phyloP scores from a whole-genome alignment of 92 coral and sea anemone genomes.

The Zoanthus gigantus region DNA sequence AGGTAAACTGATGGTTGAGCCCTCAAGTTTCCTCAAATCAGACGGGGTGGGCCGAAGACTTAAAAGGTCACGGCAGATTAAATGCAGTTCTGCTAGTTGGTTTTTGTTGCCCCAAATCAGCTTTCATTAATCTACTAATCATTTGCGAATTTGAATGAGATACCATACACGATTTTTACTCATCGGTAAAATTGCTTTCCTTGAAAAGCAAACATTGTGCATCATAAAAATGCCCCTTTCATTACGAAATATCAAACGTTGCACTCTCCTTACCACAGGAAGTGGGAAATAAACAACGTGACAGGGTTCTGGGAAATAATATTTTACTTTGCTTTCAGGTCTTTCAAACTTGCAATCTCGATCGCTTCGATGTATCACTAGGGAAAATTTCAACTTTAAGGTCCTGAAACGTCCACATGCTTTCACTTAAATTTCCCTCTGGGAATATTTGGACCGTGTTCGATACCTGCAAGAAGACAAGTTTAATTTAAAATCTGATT shows the following conservation, averaged over 20 bases:
- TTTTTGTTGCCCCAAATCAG: background rate
- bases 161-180: background rate
- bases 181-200: background rate
- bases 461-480: background rate
- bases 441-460: background rate
- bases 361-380: background rate
- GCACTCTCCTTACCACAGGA: background rate
- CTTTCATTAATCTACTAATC: conserved; percentile 29
- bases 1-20: conserved; percentile 10
- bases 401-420: background rate
- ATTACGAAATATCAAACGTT: too few relatives aligned
- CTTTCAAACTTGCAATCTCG: background rate
- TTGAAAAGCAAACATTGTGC: background rate
- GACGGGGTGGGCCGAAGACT: conserved; percentile 27
- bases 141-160: background rate
- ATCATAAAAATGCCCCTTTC: background rate
- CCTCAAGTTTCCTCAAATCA: background rate
- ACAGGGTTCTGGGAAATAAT: background rate
- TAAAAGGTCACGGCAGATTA: conserved; percentile 26
- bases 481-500: conserved; percentile 10
- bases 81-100: background rate
- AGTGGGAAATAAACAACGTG: background rate
- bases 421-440: background rate
- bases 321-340: background rate
- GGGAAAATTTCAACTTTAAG: background rate